phyloP scores from a whole-genome alignment of 2,888 invertebrate genomes.

The Nomada goodeniana region DNA sequence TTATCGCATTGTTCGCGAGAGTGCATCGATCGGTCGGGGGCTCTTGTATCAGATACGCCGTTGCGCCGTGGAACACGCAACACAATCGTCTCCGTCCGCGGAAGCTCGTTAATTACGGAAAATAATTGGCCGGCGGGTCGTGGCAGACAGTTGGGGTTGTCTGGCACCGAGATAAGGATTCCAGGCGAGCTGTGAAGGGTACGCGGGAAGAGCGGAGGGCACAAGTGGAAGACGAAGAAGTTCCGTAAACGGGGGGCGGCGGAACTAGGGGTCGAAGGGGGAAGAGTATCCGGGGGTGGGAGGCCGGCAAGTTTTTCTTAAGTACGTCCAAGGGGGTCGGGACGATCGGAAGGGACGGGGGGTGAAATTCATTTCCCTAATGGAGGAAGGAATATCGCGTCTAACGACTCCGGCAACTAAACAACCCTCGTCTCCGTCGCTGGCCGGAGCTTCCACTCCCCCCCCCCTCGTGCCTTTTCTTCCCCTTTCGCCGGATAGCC shows the following conservation, averaged over 20 bases:
- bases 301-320: slow-evolving; percentile 46
- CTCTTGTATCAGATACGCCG: slow-evolving; percentile 16
- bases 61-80: slow-evolving; percentile 38
- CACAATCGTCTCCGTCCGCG: slow-evolving; percentile 35
- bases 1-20: slow-evolving; percentile 51
- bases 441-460: slow-evolving; percentile 10
- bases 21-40: slow-evolving; percentile 37
- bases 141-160: slow-evolving; percentile 39
- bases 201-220: not conserved
- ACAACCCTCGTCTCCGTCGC: slow-evolving; percentile 62
- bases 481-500: not conserved
- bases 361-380: slow-evolving; percentile 81
- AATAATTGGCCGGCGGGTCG: slow-evolving; percentile 61
- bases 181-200: slow-evolving; percentile 20
- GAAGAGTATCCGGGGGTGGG: not conserved
- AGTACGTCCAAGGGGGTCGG: slow-evolving; percentile 16
- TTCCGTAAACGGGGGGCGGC: not conserved
- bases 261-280: slow-evolving; percentile 1
- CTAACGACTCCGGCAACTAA: slow-evolving; percentile 77
- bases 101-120: slow-evolving; percentile 64
- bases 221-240: not conserved
- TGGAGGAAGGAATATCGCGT: slow-evolving; percentile 79
- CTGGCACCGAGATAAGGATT: slow-evolving; percentile 60
- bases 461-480: not conserved
- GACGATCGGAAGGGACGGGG: slow-evolving; percentile 55